phyloP scores from a whole-genome alignment of 2,113 vertebrate genomes.

The Onychostruthus taczanowskii region DNA sequence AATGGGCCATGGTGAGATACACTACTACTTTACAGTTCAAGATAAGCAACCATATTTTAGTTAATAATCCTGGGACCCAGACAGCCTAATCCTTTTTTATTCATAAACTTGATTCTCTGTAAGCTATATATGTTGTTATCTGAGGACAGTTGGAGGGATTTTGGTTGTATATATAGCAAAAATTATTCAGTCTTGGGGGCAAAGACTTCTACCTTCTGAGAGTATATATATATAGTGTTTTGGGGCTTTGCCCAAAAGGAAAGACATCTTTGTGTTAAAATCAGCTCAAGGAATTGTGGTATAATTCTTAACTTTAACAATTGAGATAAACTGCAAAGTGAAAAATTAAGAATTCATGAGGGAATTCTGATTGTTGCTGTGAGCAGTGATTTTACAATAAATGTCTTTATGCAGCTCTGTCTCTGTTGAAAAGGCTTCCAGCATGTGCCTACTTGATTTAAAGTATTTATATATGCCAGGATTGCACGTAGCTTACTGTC shows the following conservation, averaged over 20 bases:
- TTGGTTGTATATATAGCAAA: not conserved
- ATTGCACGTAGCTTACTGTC: not conserved
- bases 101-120: conserved; percentile 18
- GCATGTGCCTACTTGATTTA: not conserved
- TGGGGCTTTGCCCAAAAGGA: not conserved
- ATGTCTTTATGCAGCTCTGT: not conserved
- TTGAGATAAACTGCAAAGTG: not conserved
- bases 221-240: not conserved
- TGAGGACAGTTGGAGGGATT: not conserved
- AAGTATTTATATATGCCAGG: not conserved
- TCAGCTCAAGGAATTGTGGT: not conserved
- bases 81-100: conserved; percentile 26
- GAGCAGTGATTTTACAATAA: not conserved
- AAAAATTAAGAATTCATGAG: not conserved
- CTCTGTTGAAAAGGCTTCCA: not conserved
- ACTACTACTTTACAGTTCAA: conserved; percentile 6
- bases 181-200: not conserved
- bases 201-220: not conserved
- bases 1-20: not conserved
- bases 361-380: not conserved
- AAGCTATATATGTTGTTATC: not conserved
- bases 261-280: not conserved
- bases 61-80: conserved; percentile 13
- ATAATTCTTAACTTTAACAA: not conserved
- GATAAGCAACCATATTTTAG: conserved; percentile 25